Evolutionary conservation across 1,140 invertebrate species (phyloP).

Genomic region (Conus betulinus): DNA sequence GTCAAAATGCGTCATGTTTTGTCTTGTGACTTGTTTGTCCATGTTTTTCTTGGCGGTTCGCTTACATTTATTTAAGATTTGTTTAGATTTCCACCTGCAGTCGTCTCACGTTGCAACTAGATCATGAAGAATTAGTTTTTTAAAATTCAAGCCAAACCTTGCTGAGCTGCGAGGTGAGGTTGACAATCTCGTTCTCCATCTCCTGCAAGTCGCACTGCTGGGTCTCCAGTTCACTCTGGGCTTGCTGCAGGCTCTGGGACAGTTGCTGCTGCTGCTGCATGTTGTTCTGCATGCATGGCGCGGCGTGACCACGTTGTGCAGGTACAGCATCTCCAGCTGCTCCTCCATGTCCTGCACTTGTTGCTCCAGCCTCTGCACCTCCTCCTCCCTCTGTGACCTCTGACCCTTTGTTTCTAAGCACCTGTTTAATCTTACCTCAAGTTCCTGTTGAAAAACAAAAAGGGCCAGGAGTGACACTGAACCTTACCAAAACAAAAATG

Average conservation of each 20-base stretch:
- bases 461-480: too few relatives aligned
- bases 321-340: constrained; percentile 24
- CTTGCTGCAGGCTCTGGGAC: neutral
- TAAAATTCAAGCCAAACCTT: neutral
- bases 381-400: neutral
- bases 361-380: constrained; percentile 12
- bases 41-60: too few relatives aligned
- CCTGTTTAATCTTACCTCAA: constrained; percentile 1
- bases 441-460: neutral
- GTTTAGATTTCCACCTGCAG: too few relatives aligned
- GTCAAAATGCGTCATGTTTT: too few relatives aligned
- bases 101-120: too few relatives aligned
- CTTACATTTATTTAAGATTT: too few relatives aligned
- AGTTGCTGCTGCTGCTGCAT: constrained; percentile 14
- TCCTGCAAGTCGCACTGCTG: neutral
- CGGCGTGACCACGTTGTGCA: constrained; percentile 20
- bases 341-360: constrained; percentile 25
- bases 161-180: constrained; percentile 21
- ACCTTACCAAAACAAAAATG: too few relatives aligned
- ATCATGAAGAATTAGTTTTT: too few relatives aligned
- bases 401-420: neutral
- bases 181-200: constrained; percentile 23
- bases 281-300: neutral
- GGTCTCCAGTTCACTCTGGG: neutral
- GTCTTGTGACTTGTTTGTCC: too few relatives aligned